These are phyloP conservation scores for Musca vetustissima DNA, from an alignment of 1,140 invertebrate genomes.

Conservation along the genomic window DNA sequence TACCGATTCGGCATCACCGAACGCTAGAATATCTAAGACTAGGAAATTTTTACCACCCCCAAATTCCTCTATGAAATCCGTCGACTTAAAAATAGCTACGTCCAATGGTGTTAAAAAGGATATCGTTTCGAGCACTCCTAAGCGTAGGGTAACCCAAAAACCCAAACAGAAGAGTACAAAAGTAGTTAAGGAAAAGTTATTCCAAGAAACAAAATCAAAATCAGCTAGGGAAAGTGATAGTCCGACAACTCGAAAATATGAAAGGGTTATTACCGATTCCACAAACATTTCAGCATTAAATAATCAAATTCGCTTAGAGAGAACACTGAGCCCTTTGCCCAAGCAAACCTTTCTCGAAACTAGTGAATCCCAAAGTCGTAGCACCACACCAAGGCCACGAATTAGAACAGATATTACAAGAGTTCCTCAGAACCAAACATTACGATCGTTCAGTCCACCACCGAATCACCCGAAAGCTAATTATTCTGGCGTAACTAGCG, in stretches of 20 bases:
- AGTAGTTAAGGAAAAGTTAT: too few species aligned
- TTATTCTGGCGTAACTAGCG: conserved; percentile 28
- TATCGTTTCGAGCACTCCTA: not conserved
- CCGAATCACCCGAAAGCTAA: conserved; percentile 32
- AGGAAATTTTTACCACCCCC: too few species aligned
- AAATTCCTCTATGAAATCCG: too few species aligned
- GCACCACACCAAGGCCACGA: conserved; percentile 45
- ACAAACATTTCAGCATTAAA: conserved; percentile 7
- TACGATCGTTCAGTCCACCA: conserved; percentile 40
- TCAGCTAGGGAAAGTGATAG: not conserved
- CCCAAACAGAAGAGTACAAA: too few species aligned
- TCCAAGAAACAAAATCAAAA: not conserved
- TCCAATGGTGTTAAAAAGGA: not conserved
- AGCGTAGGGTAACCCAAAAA: not conserved
- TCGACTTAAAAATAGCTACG: not conserved
- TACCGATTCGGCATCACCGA: not conserved
- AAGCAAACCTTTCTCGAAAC: conserved; percentile 1
- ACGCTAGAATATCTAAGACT: not conserved
- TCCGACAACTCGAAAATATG: not conserved
- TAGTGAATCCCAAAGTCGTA: conserved; percentile 33
- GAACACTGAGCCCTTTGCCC: conserved; percentile 10
- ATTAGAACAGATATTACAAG: conserved; percentile 47
- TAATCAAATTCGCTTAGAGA: conserved; percentile 6
- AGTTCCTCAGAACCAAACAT: conserved; percentile 42
- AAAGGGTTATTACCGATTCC: not conserved